Percentiles rank a stretch among this genome's conserved stretches.
Evolutionary conservation across 2,888 invertebrate species (phyloP).

Genomic region (Tuta absoluta): DNA sequence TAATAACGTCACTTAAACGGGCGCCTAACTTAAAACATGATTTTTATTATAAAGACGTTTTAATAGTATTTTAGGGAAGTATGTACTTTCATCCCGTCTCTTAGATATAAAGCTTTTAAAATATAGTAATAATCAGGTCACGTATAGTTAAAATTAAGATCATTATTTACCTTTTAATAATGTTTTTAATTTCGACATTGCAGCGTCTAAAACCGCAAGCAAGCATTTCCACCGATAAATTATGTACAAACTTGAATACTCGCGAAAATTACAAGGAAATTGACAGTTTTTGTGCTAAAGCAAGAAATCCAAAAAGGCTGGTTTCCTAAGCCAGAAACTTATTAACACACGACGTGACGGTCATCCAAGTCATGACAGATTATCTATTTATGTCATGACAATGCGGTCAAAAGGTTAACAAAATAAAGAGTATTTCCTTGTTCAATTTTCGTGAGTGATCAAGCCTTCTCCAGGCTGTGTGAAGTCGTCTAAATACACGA

Average conservation of each 20-base stretch:
- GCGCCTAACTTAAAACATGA: background rate
- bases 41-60: background rate
- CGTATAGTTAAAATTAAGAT: background rate
- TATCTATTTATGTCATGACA: background rate
- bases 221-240: conserved; percentile 10
- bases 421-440: background rate
- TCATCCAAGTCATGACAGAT: background rate
- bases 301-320: too few species aligned
- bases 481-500: conserved; percentile 6
- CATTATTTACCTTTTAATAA: background rate
- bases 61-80: background rate
- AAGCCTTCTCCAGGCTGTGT: background rate
- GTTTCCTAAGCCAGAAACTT: too few species aligned
- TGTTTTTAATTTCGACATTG: background rate
- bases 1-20: too few species aligned
- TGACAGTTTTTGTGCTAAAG: background rate
- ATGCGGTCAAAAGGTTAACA: too few species aligned
- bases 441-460: background rate
- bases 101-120: background rate
- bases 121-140: background rate
- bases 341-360: too few species aligned
- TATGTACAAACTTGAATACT: conserved; percentile 2
- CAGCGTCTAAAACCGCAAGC: conserved; percentile 13
- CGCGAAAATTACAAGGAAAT: background rate
- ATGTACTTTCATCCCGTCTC: background rate